Evolutionary conservation across 1,140 invertebrate genomes (phyloP), one percentile per base, ranked within the genome.

Genomic region (Cheumatopsyche charites): DNA sequence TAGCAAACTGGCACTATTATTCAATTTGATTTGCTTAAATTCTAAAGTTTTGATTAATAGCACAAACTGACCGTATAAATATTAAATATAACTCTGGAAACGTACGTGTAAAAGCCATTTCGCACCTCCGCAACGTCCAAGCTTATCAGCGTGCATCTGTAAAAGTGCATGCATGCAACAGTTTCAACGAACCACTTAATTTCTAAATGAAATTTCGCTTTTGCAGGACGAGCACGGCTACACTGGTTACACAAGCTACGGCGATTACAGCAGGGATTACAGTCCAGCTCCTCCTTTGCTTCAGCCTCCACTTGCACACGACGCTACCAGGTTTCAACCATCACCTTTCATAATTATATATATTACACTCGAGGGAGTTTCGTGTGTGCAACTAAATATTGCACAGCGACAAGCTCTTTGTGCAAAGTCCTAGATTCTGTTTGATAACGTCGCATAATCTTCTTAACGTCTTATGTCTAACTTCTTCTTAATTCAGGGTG

Each of bases 211-310:
- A 36, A 4, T 69, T 29, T 61, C 41, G 19, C 58, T 52, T 62
- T 41, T 43, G 17, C 47, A 75, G 74, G 74, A 75, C 23, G 74
- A 75, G n/a, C 74, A 75, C 11, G 67, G 73, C 6, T 75, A 73
- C 41, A 49, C 74, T 0, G 71, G 74, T 0, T 75, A 75, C 26
- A 63, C 52, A 3, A 62, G 70, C 4, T 75, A 75, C 62, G 67
- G 45, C 3, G 74, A 75, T 26, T 75, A 75, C 21, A 43, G 26
- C 23, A 47, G 74, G 26, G 74, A 75, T 15, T 75, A 75, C 47
- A 75, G 74, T 62, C 74, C 74, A 29, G 74, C 74, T 26, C 74
- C 74, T 13, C 62, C 72, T 36, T n/a, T 70, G 12, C 62, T 75
- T 29, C 74, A 75, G 63, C 74, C 74, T 13, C 71, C 74, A 6